Evolutionary conservation across 37 sponge, comb jelly and placozoan species (phyloP).

Genomic region (Beroe forskalii): DNA sequence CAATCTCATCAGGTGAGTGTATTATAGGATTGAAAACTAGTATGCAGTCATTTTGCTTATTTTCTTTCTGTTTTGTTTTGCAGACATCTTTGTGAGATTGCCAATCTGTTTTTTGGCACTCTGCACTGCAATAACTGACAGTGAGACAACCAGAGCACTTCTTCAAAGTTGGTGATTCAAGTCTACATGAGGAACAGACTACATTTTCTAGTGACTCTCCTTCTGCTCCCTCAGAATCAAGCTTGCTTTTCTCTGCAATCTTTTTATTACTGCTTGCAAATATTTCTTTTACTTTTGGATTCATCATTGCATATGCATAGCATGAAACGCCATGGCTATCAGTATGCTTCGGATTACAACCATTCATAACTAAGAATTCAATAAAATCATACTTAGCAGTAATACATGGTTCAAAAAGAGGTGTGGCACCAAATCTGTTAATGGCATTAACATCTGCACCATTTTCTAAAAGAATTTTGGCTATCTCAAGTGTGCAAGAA

Average conservation of each 20-base stretch:
- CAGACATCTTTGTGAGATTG: slow-evolving; percentile 22
- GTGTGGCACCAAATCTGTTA: slow-evolving; percentile 56
- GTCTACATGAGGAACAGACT: neutral
- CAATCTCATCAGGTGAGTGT: neutral
- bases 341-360: slow-evolving; percentile 27
- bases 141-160: slow-evolving; percentile 37
- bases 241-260: neutral
- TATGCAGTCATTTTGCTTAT: neutral
- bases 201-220: neutral
- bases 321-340: slow-evolving; percentile 45
- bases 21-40: neutral
- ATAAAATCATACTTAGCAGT: slow-evolving; percentile 35
- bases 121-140: slow-evolving; percentile 17
- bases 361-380: slow-evolving; percentile 2
- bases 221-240: neutral
- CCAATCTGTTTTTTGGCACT: slow-evolving; percentile 34
- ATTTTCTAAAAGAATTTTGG: neutral
- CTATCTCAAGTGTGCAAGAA: slow-evolving; percentile 6
- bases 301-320: slow-evolving; percentile 44
- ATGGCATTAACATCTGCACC: slow-evolving; percentile 44
- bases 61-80: neutral
- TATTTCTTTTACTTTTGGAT: neutral
- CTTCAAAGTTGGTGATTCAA: neutral
- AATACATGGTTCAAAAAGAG: slow-evolving; percentile 61
- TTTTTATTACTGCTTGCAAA: neutral